A percentile compares a stretch with the other conserved stretches of the same genome.
These are phyloP conservation scores for Anseranas semipalmata DNA, from an alignment of 2,113 vertebrate species.

Conservation along the genomic window DNA sequence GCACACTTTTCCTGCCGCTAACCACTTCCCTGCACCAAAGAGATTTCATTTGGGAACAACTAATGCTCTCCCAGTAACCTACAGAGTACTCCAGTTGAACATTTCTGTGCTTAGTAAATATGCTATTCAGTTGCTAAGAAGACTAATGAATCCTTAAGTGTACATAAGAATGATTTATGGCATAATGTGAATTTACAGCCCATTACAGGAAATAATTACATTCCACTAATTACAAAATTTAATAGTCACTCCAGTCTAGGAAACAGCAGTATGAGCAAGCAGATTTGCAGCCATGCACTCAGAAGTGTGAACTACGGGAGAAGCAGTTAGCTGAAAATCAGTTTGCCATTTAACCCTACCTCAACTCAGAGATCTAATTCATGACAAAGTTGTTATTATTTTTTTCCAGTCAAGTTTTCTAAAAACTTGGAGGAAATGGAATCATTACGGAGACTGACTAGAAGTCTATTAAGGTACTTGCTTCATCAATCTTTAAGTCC, in stretches of 20 bases:
- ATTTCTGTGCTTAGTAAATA: constrained; percentile 28
- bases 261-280: neutral
- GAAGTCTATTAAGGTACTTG: neutral
- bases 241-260: constrained; percentile 31
- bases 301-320: neutral
- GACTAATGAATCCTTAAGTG: constrained; percentile 49
- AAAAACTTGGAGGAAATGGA: neutral
- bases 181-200: constrained; percentile 44
- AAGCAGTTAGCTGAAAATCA: constrained; percentile 10
- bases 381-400: neutral
- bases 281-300: neutral
- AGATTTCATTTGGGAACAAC: neutral
- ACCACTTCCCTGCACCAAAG: neutral
- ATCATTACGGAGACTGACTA: neutral
- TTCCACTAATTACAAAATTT: constrained; percentile 56
- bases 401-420: neutral
- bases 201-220: constrained; percentile 49
- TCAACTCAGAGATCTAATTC: neutral
- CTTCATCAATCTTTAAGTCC: neutral
- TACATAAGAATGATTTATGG: constrained; percentile 60
- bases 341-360: neutral
- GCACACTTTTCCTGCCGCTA: neutral
- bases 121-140: constrained; percentile 14
- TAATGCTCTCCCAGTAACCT: neutral
- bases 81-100: neutral